A percentile compares a stretch with the other conserved stretches of the same genome.
These are phyloP conservation scores for Macropus fuliginosus DNA, from an alignment of 2,797 vertebrate species.

Conservation along the genomic window DNA sequence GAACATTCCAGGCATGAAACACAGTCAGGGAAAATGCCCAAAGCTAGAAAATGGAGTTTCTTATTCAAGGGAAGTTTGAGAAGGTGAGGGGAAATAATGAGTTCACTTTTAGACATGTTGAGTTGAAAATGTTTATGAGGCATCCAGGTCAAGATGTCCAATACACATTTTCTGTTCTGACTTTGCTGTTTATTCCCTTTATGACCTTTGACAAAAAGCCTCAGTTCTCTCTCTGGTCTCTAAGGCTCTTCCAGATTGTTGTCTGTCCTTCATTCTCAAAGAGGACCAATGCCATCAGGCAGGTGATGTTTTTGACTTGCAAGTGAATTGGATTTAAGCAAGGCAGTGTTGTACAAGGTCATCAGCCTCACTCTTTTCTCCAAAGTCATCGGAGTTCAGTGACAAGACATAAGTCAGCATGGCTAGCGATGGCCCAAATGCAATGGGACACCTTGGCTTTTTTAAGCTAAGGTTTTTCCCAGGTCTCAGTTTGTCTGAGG, in stretches of 20 bases:
- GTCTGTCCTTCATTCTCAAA: neutral
- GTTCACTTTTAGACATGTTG: neutral
- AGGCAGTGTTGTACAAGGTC: neutral
- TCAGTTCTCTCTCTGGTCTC: neutral
- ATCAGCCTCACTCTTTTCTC: neutral
- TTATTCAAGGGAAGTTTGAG: neutral
- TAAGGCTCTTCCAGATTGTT: neutral
- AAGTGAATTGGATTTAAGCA: neutral
- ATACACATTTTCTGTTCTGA: neutral
- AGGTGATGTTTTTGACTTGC: neutral
- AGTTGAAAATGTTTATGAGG: neutral
- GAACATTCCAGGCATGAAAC: neutral
- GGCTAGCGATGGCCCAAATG: neutral
- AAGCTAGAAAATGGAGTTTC: neutral
- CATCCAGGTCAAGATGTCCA: neutral
- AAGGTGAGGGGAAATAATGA: neutral
- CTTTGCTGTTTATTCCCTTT: neutral
- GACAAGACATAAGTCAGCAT: neutral
- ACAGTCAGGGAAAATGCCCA: neutral
- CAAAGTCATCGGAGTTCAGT: neutral
- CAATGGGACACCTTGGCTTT: neutral
- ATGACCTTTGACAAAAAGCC: neutral
- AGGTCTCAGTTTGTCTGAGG: neutral
- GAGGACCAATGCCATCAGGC: neutral
- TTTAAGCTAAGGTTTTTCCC: neutral